phyloP scores from a whole-genome alignment of 1,140 invertebrate species.

The Thrips palmi region DNA sequence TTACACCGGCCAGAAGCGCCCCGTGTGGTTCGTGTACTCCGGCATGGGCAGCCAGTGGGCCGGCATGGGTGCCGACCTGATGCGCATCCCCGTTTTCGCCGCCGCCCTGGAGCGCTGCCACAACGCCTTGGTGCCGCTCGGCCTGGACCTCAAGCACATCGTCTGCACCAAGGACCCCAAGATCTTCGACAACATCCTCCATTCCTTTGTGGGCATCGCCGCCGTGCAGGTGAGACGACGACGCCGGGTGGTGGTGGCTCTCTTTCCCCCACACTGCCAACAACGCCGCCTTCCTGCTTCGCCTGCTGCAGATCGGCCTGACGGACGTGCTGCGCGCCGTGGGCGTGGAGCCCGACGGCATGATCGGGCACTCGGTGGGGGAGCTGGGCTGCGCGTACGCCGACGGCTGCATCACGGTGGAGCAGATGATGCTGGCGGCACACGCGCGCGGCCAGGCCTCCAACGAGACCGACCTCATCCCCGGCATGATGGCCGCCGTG shows the following conservation, averaged over 20 bases:
- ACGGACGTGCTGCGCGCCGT: constrained; percentile 53
- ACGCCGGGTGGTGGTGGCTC: not conserved
- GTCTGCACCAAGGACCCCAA: constrained; percentile 35
- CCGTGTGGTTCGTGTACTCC: constrained; percentile 42
- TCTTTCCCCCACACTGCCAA: not conserved
- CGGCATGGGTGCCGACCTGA: constrained; percentile 37
- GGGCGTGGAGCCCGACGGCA: constrained; percentile 58
- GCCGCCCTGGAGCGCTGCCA: constrained; percentile 38
- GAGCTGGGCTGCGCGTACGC: constrained; percentile 76
- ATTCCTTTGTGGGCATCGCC: constrained; percentile 52
- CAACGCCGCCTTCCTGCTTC: not conserved
- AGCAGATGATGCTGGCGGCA: constrained; percentile 63
- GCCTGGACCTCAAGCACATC: constrained; percentile 39
- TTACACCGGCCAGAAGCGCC: too few species aligned
- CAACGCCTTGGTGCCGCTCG: constrained; percentile 30
- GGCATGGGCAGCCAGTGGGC: constrained; percentile 49
- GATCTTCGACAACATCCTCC: constrained; percentile 36
- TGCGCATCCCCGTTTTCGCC: constrained; percentile 45
- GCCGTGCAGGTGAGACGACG: constrained; percentile 66
- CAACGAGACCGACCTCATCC: constrained; percentile 1
- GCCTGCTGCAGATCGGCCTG: constrained; percentile 54
- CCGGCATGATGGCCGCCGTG: constrained; percentile 12
- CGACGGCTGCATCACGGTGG: constrained; percentile 62
- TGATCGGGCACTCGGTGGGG: constrained; percentile 73
- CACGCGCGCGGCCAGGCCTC: constrained; percentile 25